These are phyloP conservation scores for Conopomorpha cramerella DNA, from an alignment of 1,140 invertebrate genomes.

Conservation along the genomic window DNA sequence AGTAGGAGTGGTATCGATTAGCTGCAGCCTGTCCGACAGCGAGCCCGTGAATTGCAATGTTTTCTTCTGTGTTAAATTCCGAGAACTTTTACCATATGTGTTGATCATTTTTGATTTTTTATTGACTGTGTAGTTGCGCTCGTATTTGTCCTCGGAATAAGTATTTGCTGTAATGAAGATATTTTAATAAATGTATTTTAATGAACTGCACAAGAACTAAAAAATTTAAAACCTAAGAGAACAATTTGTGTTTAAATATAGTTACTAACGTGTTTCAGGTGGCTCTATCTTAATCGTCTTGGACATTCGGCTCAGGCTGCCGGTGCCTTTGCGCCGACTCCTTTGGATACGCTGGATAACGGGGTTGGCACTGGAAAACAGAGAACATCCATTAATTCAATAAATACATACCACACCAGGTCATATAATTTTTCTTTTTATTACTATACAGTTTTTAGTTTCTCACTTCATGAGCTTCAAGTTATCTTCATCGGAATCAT, in stretches of 20 bases:
- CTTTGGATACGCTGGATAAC: constrained; percentile 35
- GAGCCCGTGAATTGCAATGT: constrained; percentile 27
- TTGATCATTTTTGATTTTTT: constrained; percentile 43
- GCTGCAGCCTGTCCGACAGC: constrained; percentile 30
- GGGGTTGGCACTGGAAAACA: constrained; percentile 23
- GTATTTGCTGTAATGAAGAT: constrained; percentile 10
- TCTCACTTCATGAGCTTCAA: no score
- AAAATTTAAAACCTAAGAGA: no score
- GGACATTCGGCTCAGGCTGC: constrained; percentile 26
- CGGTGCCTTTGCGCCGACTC: constrained; percentile 23
- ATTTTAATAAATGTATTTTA: no score
- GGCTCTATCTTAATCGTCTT: constrained; percentile 20
- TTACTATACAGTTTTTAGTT: no score
- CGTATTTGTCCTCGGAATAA: constrained; percentile 13
- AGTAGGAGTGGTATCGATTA: constrained; percentile 43
- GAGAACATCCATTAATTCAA: no score
- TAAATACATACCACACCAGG: no score
- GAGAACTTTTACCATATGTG: constrained; percentile 32
- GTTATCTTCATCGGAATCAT: no score
- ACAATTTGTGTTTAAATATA: no score
- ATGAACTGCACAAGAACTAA: no score
- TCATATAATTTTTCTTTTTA: no score
- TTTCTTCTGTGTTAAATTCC: constrained; percentile 14
- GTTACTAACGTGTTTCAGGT: constrained; percentile 21
- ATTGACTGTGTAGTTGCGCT: constrained; percentile 22